phyloP scores from a whole-genome alignment of 2,113 vertebrate species.

The Paedocypris sp. region DNA sequence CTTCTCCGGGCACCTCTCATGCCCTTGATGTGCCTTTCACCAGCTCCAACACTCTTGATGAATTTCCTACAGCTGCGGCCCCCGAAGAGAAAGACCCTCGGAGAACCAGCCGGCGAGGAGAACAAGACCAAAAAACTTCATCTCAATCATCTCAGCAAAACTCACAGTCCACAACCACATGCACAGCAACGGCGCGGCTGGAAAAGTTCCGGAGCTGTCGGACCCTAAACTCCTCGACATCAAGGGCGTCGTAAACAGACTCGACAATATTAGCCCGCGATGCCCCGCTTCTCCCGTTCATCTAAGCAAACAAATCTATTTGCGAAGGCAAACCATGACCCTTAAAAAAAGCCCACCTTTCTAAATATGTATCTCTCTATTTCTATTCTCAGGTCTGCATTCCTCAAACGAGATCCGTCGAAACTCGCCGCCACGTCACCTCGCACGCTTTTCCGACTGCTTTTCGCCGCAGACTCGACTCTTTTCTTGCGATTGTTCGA shows the following conservation, averaged over 20 bases:
- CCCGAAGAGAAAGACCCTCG: neutral
- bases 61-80: conserved; percentile 17
- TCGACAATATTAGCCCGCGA: conserved; percentile 19
- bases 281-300: neutral
- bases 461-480: neutral
- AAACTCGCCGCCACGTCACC: conserved; percentile 10
- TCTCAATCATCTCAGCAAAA: no score
- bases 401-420: conserved; percentile 9
- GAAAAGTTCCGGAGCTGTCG: no score
- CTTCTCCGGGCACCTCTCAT: conserved; percentile 9
- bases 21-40: conserved; percentile 29
- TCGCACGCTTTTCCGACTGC: conserved; percentile 7
- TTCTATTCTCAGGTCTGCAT: conserved; percentile 29
- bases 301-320: conserved; percentile 33
- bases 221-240: neutral
- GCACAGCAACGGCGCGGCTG: neutral
- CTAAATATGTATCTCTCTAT: conserved; percentile 34
- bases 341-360: conserved; percentile 19
- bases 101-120: neutral
- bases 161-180: neutral
- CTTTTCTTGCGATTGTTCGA: neutral
- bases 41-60: neutral
- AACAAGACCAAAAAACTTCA: no score
- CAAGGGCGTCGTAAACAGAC: conserved; percentile 4
- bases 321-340: conserved; percentile 6